phyloP scores from a whole-genome alignment of 2,797 vertebrate genomes.

The Syndactyla subalaris region DNA sequence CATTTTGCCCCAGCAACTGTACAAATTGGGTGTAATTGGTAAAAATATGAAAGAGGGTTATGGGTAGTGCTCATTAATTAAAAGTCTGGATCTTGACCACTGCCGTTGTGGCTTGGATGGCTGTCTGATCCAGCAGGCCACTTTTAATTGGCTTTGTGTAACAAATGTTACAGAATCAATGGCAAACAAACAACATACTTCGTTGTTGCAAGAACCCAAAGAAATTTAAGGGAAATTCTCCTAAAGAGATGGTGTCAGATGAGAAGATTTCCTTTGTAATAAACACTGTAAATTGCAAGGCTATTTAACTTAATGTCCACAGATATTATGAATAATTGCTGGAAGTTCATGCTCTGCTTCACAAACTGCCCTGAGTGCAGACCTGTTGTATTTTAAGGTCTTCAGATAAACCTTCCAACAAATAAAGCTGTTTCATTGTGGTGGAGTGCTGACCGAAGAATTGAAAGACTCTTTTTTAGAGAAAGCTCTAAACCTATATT shows the following conservation, averaged over 20 bases:
- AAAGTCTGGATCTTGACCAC: not conserved
- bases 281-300: not conserved
- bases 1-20: not conserved
- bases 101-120: not conserved
- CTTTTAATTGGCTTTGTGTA: not conserved
- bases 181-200: not conserved
- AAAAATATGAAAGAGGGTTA: not conserved
- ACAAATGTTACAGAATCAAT: not conserved
- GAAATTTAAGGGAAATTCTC: not conserved
- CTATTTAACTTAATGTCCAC: not conserved
- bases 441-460: not conserved
- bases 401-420: not conserved
- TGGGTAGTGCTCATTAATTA: not conserved
- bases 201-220: not conserved
- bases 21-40: not conserved
- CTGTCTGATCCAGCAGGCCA: not conserved
- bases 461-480: not conserved
- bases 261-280: not conserved
- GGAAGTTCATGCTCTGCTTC: not conserved
- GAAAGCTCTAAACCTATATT: not conserved
- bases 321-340: not conserved
- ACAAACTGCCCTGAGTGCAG: not conserved
- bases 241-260: not conserved
- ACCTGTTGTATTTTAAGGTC: constrained; percentile 2
- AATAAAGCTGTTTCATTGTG: not conserved